Percentiles rank a stretch among this genome's conserved stretches.
Evolutionary conservation across 2,797 vertebrate genomes (phyloP).

Genomic region (Tenualosa ilisha): DNA sequence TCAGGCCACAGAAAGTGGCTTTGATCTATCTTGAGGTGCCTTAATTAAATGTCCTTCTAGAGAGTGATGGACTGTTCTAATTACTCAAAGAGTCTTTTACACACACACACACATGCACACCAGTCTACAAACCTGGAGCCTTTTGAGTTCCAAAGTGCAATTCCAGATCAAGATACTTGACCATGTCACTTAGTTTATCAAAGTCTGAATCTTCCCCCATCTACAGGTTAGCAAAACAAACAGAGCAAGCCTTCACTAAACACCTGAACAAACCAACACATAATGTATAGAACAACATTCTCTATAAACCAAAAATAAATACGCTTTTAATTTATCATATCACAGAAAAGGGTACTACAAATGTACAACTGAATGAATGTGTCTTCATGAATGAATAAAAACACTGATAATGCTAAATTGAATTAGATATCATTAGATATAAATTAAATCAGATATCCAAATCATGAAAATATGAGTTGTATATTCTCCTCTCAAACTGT

Average conservation of each 20-base stretch:
- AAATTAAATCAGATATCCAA: too few relatives aligned
- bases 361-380: too few relatives aligned
- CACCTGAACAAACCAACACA: neutral
- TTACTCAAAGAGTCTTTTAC: neutral
- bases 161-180: conserved; percentile 97
- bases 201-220: conserved; percentile 93
- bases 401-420: too few relatives aligned
- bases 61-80: neutral
- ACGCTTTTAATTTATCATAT: neutral
- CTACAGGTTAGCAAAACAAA: conserved; percentile 62
- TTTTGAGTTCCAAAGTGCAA: conserved; percentile 97
- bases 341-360: too few relatives aligned
- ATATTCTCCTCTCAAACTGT: too few relatives aligned
- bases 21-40: neutral
- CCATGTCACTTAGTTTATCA: conserved; percentile 97
- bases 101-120: conserved; percentile 28
- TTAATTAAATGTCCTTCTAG: neutral
- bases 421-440: too few relatives aligned
- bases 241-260: neutral
- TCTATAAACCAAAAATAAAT: too few relatives aligned
- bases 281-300: neutral
- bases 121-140: conserved; percentile 78
- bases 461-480: too few relatives aligned
- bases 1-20: neutral
- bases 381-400: too few relatives aligned